These are phyloP conservation scores for Neodiprion virginianus DNA, from an alignment of 1,140 invertebrate species.

Conservation along the genomic window DNA sequence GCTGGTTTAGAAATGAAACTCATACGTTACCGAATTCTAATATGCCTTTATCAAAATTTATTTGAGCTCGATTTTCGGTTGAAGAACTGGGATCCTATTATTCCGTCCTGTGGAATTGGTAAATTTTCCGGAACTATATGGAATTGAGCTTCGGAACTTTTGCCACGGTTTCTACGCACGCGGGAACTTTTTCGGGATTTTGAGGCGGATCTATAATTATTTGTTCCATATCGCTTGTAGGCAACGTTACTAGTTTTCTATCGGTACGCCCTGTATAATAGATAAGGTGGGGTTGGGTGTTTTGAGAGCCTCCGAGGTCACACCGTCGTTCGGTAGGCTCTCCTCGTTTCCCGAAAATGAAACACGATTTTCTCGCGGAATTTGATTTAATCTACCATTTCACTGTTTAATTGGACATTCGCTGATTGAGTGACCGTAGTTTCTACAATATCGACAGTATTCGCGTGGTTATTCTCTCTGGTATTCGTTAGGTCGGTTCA, in stretches of 20 bases:
- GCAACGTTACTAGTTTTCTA: background rate
- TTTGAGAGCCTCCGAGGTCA: background rate
- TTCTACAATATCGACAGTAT: background rate
- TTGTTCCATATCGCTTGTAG: background rate
- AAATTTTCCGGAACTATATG: background rate
- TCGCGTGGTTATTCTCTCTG: no score
- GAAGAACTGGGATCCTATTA: slow-evolving; percentile 12
- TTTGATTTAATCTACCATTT: background rate
- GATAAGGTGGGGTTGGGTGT: background rate
- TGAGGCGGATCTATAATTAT: no score
- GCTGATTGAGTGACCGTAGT: background rate
- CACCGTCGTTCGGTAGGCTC: background rate
- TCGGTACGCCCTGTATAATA: background rate
- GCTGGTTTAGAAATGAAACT: background rate
- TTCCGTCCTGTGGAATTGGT: slow-evolving; percentile 6
- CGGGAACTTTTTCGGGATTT: background rate
- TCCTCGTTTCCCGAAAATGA: background rate
- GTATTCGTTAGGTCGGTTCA: no score
- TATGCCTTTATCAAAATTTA: slow-evolving; percentile 3
- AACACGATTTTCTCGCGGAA: background rate
- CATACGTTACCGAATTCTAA: background rate
- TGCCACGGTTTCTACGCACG: background rate
- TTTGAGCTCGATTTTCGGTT: background rate
- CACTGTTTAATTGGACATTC: background rate
- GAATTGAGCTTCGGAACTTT: background rate